Evolutionary conservation across 2,888 invertebrate genomes (phyloP).

Genomic region (Theodoxus fluviatilis): DNA sequence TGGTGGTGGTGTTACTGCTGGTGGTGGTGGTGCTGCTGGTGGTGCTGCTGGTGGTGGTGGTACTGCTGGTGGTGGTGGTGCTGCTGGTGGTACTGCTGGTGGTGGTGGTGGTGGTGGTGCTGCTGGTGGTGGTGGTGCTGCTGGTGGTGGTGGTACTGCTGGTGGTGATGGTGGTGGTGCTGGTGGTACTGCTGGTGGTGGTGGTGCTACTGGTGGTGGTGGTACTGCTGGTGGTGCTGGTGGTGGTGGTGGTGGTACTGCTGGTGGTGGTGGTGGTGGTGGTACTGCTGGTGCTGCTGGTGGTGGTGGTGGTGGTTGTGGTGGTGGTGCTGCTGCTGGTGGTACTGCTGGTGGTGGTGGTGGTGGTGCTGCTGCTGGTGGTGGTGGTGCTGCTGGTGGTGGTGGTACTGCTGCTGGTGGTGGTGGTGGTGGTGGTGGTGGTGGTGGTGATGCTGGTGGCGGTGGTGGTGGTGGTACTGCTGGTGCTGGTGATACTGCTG

Average conservation of each 20-base stretch:
- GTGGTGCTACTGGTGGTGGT: neutral
- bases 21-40: neutral
- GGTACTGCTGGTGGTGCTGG: neutral
- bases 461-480: neutral
- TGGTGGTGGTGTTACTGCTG: neutral
- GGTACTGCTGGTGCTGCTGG: neutral
- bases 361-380: neutral
- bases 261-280: neutral
- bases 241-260: neutral
- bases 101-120: neutral
- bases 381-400: neutral
- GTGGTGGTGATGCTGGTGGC: neutral
- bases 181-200: neutral
- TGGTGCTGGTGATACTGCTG: slow-evolving; percentile 8
- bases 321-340: neutral
- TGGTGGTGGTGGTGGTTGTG: neutral
- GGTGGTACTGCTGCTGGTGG: neutral
- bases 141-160: slow-evolving; percentile 1
- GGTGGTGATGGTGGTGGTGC: neutral
- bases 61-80: neutral
- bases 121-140: neutral
- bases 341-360: neutral
- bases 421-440: neutral
- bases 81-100: neutral
- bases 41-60: neutral